phyloP scores from a whole-genome alignment of 1,140 invertebrate genomes.

The Drosophila novamexicana region DNA sequence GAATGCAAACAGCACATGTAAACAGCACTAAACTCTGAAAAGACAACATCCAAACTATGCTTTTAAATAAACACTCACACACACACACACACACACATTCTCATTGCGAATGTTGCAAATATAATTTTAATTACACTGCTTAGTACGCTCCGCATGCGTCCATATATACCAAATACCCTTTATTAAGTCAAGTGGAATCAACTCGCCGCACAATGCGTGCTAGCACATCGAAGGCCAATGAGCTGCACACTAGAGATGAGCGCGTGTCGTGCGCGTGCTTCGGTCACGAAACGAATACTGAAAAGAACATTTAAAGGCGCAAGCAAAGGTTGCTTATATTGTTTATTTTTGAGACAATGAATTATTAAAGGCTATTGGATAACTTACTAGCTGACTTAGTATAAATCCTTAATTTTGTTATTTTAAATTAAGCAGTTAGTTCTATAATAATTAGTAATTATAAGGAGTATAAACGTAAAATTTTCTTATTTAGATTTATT shows the following conservation, averaged over 20 bases:
- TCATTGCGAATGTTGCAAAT: constrained; percentile 59
- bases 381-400: too few relatives aligned
- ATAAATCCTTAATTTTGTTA: too few relatives aligned
- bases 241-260: constrained; percentile 7
- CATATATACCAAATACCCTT: constrained; percentile 29
- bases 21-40: constrained; percentile 49
- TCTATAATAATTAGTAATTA: too few relatives aligned
- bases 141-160: constrained; percentile 37
- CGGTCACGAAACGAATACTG: background rate
- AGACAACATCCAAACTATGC: constrained; percentile 62
- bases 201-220: constrained; percentile 14
- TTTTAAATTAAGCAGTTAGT: too few relatives aligned
- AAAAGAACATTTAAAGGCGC: background rate
- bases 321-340: background rate
- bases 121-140: constrained; percentile 78
- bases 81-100: constrained; percentile 11
- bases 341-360: too few relatives aligned
- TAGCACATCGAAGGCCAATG: constrained; percentile 35
- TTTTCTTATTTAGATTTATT: too few relatives aligned
- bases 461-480: too few relatives aligned
- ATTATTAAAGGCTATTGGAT: too few relatives aligned
- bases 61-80: constrained; percentile 50
- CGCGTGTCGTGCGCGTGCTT: background rate
- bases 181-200: constrained; percentile 16
- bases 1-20: constrained; percentile 48